Evolutionary conservation across 2,888 invertebrate species (phyloP).

Genomic region (Acanthosepion pharaonis): DNA sequence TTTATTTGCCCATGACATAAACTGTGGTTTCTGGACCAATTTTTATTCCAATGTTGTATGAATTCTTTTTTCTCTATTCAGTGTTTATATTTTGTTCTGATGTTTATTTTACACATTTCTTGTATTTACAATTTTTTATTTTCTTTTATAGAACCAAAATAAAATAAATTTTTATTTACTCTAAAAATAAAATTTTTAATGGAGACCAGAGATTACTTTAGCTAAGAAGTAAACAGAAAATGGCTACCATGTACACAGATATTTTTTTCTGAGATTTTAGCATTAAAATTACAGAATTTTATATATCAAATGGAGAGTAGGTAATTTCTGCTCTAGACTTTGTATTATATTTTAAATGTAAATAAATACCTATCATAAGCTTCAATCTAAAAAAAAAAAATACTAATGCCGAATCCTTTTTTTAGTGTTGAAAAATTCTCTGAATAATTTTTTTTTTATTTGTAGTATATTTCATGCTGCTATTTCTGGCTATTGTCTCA

Average conservation of each 20-base stretch:
- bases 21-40: conserved; percentile 21
- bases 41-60: not conserved
- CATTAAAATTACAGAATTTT: not conserved
- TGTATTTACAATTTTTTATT: not conserved
- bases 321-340: not conserved
- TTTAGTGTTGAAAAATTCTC: too few relatives aligned
- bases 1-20: not conserved
- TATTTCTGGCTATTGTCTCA: not conserved
- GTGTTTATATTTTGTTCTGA: not conserved
- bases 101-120: not conserved
- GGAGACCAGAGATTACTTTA: not conserved
- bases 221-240: not conserved
- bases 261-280: not conserved
- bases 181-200: not conserved
- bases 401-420: too few relatives aligned
- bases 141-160: not conserved
- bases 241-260: not conserved
- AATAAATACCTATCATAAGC: not conserved
- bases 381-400: not conserved
- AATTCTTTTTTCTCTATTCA: not conserved
- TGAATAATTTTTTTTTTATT: not conserved
- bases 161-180: not conserved
- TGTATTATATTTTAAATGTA: not conserved
- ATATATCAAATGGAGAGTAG: not conserved
- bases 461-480: not conserved